phyloP scores from a whole-genome alignment of 2,888 invertebrate genomes.

The Nephrotoma appendiculata region DNA sequence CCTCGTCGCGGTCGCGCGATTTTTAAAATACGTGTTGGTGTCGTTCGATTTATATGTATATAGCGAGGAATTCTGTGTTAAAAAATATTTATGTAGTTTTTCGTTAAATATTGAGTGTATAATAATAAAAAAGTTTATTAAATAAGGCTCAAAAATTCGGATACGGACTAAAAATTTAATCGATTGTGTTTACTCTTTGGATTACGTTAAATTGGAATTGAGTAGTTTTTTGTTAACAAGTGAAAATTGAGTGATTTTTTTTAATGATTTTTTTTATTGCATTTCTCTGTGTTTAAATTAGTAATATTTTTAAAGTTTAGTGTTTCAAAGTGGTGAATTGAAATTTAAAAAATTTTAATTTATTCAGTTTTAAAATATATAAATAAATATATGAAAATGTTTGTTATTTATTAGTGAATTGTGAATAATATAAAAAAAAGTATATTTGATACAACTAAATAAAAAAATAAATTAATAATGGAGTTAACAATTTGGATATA shows the following conservation, averaged over 20 bases:
- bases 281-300: not conserved
- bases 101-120: not conserved
- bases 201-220: not conserved
- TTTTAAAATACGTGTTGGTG: not conserved
- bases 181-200: not conserved
- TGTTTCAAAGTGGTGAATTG: not conserved
- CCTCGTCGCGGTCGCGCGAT: not conserved
- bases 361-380: not conserved
- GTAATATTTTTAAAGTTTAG: not conserved
- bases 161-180: not conserved
- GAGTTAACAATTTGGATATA: constrained; percentile 1
- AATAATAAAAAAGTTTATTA: not conserved
- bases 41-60: not conserved
- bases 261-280: not conserved
- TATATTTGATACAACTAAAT: not conserved
- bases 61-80: not conserved
- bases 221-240: not conserved
- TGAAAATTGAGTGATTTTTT: not conserved
- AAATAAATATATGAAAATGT: not conserved
- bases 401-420: not conserved
- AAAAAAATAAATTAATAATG: not conserved
- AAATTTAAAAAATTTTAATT: not conserved
- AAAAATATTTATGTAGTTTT: not conserved
- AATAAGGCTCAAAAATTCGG: not conserved
- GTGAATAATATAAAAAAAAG: not conserved